Evolutionary conservation across 1,140 invertebrate species (phyloP).

Genomic region (Ostrea denselamellosa): DNA sequence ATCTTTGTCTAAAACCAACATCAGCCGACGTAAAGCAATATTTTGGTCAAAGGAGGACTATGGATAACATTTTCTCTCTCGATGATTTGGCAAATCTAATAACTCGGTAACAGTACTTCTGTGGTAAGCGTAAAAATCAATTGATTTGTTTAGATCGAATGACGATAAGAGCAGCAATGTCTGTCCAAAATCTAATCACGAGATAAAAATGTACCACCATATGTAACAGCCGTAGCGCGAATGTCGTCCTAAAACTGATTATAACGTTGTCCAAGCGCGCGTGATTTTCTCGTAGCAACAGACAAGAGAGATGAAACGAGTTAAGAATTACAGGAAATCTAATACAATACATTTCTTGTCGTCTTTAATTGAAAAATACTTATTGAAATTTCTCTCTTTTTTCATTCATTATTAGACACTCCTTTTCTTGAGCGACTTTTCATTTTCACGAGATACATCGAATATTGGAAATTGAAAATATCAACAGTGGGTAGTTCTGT

Average conservation of each 20-base stretch:
- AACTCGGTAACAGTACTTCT: constrained; percentile 31
- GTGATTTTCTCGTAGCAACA: background rate
- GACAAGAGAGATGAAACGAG: background rate
- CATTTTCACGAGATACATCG: background rate
- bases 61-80: background rate
- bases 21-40: background rate
- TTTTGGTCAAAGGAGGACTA: constrained; percentile 6
- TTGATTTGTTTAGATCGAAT: constrained; percentile 36
- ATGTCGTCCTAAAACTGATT: constrained; percentile 35
- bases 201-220: constrained; percentile 22
- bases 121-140: constrained; percentile 30
- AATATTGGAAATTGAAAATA: no score
- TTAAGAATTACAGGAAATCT: constrained; percentile 1
- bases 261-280: background rate
- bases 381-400: constrained; percentile 4
- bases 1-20: background rate
- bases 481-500: no score
- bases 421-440: background rate
- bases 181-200: constrained; percentile 28
- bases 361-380: constrained; percentile 19
- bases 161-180: constrained; percentile 24
- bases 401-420: background rate
- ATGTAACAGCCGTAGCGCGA: background rate
- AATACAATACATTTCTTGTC: constrained; percentile 16
- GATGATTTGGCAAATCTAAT: constrained; percentile 15